Percentiles rank a stretch among this genome's conserved stretches.
phyloP scores from a whole-genome alignment of 2,888 invertebrate genomes.

The Drosophila neotestacea region DNA sequence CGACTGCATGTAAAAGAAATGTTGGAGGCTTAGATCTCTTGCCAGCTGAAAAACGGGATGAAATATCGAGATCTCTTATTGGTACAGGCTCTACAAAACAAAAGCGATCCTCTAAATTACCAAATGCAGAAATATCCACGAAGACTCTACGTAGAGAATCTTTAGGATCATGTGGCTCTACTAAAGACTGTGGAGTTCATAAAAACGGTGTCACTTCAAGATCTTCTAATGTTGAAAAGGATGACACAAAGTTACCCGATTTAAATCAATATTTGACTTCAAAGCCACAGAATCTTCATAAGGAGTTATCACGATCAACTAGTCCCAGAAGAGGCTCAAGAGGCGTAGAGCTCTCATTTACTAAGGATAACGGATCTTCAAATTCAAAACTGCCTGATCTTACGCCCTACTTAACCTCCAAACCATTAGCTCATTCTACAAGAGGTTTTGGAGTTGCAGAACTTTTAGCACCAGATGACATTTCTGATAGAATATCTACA shows the following conservation, averaged over 20 bases:
- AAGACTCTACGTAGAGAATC: not conserved
- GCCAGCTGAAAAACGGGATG: not conserved
- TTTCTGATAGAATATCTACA: not conserved
- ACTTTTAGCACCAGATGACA: not conserved
- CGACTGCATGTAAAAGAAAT: not conserved
- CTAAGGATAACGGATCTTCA: too few relatives aligned
- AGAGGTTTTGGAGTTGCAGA: slow-evolving; percentile 5
- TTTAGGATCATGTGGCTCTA: not conserved
- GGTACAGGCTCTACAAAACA: slow-evolving; percentile 7
- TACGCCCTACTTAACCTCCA: slow-evolving; percentile 11
- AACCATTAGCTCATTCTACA: not conserved
- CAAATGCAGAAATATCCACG: not conserved
- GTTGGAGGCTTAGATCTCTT: not conserved
- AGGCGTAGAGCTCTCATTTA: too few relatives aligned
- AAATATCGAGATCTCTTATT: not conserved
- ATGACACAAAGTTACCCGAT: too few relatives aligned
- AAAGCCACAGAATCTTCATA: not conserved
- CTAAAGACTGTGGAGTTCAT: too few relatives aligned
- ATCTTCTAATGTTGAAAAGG: too few relatives aligned
- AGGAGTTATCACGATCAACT: too few relatives aligned
- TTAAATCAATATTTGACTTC: too few relatives aligned
- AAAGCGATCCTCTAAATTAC: not conserved
- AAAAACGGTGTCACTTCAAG: too few relatives aligned
- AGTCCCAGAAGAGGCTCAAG: not conserved
- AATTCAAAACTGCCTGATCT: slow-evolving; percentile 12